A percentile compares a stretch with the other conserved stretches of the same genome.
phyloP scores from a whole-genome alignment of 1,140 invertebrate species.

The Lepidurus apus region DNA sequence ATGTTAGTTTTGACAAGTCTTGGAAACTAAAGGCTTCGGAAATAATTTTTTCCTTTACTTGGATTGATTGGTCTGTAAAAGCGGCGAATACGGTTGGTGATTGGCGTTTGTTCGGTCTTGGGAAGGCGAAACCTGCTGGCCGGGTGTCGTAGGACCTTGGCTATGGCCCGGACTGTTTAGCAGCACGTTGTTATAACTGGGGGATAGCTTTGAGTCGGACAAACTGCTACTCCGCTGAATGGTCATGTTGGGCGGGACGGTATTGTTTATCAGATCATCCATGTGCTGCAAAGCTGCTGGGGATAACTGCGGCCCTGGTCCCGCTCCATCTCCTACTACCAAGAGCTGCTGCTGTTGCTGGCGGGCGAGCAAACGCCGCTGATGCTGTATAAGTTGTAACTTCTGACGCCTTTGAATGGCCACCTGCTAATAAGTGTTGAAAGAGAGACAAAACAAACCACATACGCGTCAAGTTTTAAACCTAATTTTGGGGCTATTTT shows the following conservation, averaged over 20 bases:
- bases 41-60: not conserved
- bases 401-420: conserved; percentile 29
- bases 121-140: conserved; percentile 39
- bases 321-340: conserved; percentile 58
- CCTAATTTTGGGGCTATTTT: not conserved
- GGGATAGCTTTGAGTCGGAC: conserved; percentile 65
- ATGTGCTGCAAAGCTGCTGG: conserved; percentile 61
- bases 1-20: not conserved
- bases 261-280: conserved; percentile 67
- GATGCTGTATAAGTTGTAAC: conserved; percentile 55
- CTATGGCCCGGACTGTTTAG: conserved; percentile 42
- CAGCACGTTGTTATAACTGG: conserved; percentile 50
- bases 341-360: conserved; percentile 65
- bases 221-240: conserved; percentile 58
- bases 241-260: conserved; percentile 74
- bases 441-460: not conserved
- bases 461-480: not conserved
- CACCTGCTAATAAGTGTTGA: conserved; percentile 18
- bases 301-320: conserved; percentile 50
- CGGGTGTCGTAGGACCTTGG: conserved; percentile 40
- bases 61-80: not conserved
- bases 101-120: conserved; percentile 19
- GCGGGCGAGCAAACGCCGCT: conserved; percentile 52
- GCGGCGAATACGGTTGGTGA: conserved; percentile 31
- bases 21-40: not conserved